Conservation (phyloP, 2,797 vertebrate species). For the Pipistrellus kuhlii region DNA sequence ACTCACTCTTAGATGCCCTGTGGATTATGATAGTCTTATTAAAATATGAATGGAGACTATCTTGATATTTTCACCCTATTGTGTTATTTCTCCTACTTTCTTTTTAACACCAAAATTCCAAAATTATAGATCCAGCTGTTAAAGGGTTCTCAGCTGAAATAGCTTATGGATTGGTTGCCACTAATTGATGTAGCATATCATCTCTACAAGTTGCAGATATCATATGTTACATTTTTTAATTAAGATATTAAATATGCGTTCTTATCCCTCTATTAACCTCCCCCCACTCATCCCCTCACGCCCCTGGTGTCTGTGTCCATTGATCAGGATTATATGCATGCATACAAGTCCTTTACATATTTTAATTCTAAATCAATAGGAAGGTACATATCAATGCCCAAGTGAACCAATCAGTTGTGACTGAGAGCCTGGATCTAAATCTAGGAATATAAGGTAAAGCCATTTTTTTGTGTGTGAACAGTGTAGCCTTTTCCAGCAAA, state of each 20-base stretch:
- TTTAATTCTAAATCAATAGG: neutral
- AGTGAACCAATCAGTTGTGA: neutral
- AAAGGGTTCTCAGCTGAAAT: neutral
- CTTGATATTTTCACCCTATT: neutral
- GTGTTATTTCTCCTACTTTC: neutral
- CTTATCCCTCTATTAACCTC: too few species aligned
- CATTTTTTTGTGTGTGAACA: neutral
- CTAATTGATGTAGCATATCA: neutral
- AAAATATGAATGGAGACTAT: neutral
- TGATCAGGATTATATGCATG: too few species aligned
- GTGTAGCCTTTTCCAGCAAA: neutral
- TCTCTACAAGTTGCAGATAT: neutral
- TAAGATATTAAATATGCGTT: too few species aligned
- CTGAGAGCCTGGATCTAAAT: neutral
- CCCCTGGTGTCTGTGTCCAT: too few species aligned
- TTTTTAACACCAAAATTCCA: neutral
- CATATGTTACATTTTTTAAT: neutral
- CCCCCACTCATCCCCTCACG: too few species aligned
- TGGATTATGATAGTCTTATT: neutral
- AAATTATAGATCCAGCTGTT: neutral
- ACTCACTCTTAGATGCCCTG: neutral
- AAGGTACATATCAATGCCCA: neutral
- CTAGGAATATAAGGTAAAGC: neutral
- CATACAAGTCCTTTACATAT: neutral
- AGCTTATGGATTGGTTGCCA: neutral